phyloP scores from a whole-genome alignment of 2,113 vertebrate genomes.

The Cryptotis parvus region DNA sequence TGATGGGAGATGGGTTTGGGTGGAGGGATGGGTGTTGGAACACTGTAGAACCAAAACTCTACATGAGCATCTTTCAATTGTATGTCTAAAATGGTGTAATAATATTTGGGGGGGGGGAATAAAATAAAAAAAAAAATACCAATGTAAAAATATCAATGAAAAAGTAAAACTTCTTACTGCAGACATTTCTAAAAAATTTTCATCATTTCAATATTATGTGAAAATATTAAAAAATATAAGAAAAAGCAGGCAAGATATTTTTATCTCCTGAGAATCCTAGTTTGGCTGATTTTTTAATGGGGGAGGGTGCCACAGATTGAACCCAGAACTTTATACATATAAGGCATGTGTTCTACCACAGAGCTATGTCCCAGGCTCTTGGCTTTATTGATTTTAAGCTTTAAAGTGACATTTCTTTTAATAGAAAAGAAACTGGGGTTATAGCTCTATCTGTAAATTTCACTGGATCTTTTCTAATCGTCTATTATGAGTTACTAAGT shows the following conservation, averaged over 20 bases:
- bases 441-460: neutral
- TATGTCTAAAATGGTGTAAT: too few relatives aligned
- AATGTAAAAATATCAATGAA: neutral
- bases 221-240: neutral
- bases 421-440: neutral
- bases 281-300: neutral
- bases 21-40: too few relatives aligned
- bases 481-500: neutral
- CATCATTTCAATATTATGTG: neutral
- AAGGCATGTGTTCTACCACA: too few relatives aligned
- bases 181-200: neutral
- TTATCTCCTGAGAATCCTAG: neutral
- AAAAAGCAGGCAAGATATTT: neutral
- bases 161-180: neutral
- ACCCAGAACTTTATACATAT: too few relatives aligned
- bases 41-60: too few relatives aligned
- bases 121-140: neutral
- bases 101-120: too few relatives aligned
- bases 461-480: fast-evolving
- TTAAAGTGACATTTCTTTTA: neutral
- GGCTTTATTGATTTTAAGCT: neutral
- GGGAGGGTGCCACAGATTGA: too few relatives aligned
- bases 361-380: neutral
- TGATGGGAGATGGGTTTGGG: too few relatives aligned
- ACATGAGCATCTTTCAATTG: too few relatives aligned